phyloP scores from a whole-genome alignment of 2,888 invertebrate species.

The Timema podura region DNA sequence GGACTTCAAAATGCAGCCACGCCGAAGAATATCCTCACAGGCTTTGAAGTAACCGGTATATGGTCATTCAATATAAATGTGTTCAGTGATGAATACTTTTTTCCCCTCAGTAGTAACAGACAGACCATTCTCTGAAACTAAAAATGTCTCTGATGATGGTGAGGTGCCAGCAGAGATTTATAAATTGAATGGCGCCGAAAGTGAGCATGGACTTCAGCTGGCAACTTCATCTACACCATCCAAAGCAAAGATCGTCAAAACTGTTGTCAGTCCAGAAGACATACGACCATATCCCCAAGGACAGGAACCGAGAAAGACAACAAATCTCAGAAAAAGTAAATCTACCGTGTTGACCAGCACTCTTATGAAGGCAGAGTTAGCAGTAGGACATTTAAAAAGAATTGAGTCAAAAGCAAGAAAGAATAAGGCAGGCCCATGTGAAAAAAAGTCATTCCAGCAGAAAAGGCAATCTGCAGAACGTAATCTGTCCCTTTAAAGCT shows the following conservation, averaged over 20 bases:
- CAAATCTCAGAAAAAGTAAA: not conserved
- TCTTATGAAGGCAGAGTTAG: not conserved
- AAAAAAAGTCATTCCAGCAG: too few species aligned
- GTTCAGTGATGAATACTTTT: too few species aligned
- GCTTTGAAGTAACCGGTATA: too few species aligned
- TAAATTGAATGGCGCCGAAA: not conserved
- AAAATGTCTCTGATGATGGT: not conserved
- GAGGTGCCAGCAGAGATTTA: not conserved
- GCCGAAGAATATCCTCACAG: too few species aligned
- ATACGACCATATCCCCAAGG: not conserved
- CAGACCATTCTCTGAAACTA: not conserved
- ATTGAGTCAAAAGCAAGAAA: not conserved
- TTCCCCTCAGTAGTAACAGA: too few species aligned
- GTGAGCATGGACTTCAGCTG: not conserved
- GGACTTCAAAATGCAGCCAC: too few species aligned
- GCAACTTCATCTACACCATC: not conserved
- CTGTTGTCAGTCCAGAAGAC: too few species aligned
- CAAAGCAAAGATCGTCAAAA: not conserved
- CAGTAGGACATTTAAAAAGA: not conserved
- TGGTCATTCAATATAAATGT: slow-evolving; percentile 19
- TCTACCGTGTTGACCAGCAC: slow-evolving; percentile 4
- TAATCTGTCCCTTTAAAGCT: too few species aligned
- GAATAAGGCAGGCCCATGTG: too few species aligned
- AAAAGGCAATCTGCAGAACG: too few species aligned
- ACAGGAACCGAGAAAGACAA: not conserved